Evolutionary conservation across 2,113 vertebrate species (phyloP).

Genomic region (Microtus pennsylvanicus): DNA sequence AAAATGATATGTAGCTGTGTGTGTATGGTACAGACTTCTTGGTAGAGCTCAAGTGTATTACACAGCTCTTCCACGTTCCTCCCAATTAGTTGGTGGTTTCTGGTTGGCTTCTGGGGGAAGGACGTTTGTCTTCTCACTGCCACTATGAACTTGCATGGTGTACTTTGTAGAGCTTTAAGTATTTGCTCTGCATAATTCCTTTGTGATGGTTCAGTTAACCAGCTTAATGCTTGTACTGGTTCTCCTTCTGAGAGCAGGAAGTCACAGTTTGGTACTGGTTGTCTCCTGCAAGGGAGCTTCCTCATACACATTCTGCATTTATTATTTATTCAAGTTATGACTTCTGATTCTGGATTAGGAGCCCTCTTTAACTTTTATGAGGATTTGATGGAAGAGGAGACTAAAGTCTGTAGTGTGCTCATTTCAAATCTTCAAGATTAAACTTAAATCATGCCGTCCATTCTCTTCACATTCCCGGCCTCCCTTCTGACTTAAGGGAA

Average conservation of each 20-base stretch:
- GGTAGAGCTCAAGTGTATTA: not conserved
- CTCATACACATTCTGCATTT: not conserved
- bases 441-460: not conserved
- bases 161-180: not conserved
- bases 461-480: not conserved
- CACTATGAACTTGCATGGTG: not conserved
- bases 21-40: not conserved
- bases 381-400: not conserved
- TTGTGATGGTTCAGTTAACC: not conserved
- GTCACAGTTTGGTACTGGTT: not conserved
- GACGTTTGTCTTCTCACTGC: not conserved
- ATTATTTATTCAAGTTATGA: not conserved
- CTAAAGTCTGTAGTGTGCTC: not conserved
- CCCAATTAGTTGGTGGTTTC: not conserved
- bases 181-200: not conserved
- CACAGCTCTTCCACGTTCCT: not conserved
- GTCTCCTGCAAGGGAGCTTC: not conserved
- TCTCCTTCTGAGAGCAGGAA: not conserved
- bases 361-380: not conserved
- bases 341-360: not conserved
- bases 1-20: slow-evolving; percentile 27
- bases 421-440: not conserved
- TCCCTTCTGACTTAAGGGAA: not conserved
- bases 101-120: not conserved
- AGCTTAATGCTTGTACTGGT: not conserved